Percentiles rank a stretch among this genome's conserved stretches.
These are phyloP conservation scores for Lophius americanus DNA, from an alignment of 2,797 vertebrate genomes.

Conservation along the genomic window DNA sequence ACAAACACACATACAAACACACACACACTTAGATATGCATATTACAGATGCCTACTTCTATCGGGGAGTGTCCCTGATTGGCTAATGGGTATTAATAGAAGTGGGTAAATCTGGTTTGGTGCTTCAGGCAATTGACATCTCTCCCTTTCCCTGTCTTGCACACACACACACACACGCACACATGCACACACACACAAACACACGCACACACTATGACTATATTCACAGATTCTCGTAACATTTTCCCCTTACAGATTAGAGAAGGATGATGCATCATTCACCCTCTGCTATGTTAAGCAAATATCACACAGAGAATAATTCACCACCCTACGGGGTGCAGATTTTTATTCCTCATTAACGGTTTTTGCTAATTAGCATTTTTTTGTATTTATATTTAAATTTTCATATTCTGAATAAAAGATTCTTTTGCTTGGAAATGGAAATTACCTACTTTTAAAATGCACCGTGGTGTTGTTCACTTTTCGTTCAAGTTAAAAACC, in stretches of 20 bases:
- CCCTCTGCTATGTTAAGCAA: slow-evolving; percentile 74
- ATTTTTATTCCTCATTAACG: slow-evolving; percentile 70
- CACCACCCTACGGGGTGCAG: slow-evolving; percentile 64
- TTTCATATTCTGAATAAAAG: slow-evolving; percentile 59
- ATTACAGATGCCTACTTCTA: slow-evolving; percentile 28
- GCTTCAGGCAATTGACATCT: slow-evolving; percentile 55
- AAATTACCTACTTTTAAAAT: slow-evolving; percentile 72
- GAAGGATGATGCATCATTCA: slow-evolving; percentile 41
- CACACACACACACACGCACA: slow-evolving; percentile 18
- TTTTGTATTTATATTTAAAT: slow-evolving; percentile 52
- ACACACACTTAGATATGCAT: slow-evolving; percentile 11
- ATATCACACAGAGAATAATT: slow-evolving; percentile 81
- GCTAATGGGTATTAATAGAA: slow-evolving; percentile 59
- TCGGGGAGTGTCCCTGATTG: slow-evolving; percentile 39
- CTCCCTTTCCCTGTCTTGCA: not conserved
- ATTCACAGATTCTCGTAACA: slow-evolving; percentile 23
- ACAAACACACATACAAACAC: slow-evolving; percentile 20
- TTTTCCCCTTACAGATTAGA: slow-evolving; percentile 71
- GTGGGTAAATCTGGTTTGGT: slow-evolving; percentile 36
- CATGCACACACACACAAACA: not conserved
- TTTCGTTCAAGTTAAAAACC: not conserved
- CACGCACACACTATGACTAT: slow-evolving; percentile 1
- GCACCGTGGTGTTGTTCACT: slow-evolving; percentile 28
- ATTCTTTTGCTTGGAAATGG: slow-evolving; percentile 41
- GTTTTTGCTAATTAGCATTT: slow-evolving; percentile 74